These are phyloP conservation scores for Branchellion lobata DNA, from an alignment of 2,888 invertebrate genomes.

Conservation along the genomic window DNA sequence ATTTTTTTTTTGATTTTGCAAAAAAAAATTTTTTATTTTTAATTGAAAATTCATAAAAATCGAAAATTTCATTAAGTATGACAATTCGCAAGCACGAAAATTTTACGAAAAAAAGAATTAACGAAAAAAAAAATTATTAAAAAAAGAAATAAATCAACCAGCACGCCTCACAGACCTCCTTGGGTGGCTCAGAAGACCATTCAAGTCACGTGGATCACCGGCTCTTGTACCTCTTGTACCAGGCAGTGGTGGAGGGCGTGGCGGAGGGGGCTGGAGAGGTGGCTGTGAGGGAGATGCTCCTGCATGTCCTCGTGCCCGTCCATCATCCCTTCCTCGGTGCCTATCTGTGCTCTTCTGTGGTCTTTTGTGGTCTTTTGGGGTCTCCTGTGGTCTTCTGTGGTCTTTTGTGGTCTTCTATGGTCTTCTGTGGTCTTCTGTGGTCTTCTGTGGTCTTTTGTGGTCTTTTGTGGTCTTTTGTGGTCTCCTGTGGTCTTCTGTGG, in stretches of 20 bases:
- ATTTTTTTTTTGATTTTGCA: too few relatives aligned
- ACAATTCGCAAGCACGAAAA: too few relatives aligned
- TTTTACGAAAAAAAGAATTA: too few relatives aligned
- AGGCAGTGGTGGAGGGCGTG: slow-evolving; percentile 55
- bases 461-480: not conserved
- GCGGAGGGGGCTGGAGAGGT: slow-evolving; percentile 55
- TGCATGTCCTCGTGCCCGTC: slow-evolving; percentile 72
- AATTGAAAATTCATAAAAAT: too few relatives aligned
- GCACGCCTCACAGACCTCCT: not conserved
- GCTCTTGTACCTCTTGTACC: too few relatives aligned
- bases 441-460: slow-evolving; percentile 64
- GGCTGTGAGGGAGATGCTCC: slow-evolving; percentile 69
- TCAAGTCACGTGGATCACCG: not conserved
- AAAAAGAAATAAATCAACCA: too few relatives aligned
- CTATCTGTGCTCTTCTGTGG: not conserved
- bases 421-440: not conserved
- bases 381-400: slow-evolving; percentile 54
- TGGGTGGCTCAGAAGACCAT: not conserved
- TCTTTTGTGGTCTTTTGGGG: not conserved
- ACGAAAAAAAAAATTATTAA: too few relatives aligned
- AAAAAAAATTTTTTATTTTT: too few relatives aligned
- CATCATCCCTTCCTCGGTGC: slow-evolving; percentile 74
- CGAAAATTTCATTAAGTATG: too few relatives aligned
- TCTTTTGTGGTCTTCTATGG: not conserved
- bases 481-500: not conserved